Conservation (phyloP, 2,113 vertebrate genomes). For the Rhipidura dahli region DNA sequence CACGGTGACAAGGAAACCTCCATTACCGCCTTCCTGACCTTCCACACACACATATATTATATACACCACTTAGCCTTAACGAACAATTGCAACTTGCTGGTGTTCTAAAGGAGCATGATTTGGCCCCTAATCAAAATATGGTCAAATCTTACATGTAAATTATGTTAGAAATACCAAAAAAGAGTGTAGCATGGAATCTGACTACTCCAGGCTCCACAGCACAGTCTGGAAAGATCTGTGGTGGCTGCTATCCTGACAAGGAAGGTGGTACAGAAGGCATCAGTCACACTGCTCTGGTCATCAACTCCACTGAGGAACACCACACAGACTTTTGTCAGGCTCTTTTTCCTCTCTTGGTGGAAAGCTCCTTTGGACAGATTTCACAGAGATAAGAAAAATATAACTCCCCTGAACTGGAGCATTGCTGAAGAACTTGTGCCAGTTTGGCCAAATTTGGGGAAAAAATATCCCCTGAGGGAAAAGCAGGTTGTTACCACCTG, state of each 20-base stretch:
- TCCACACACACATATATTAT: rapidly evolving
- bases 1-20: background rate
- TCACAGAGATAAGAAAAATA: background rate
- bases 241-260: background rate
- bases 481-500: too few relatives aligned
- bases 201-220: background rate
- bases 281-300: background rate
- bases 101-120: background rate
- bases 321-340: background rate
- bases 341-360: background rate
- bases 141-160: background rate
- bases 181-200: background rate
- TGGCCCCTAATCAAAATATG: background rate
- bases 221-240: background rate
- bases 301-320: background rate
- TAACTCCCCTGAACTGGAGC: background rate
- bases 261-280: background rate
- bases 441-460: too few relatives aligned
- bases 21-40: background rate
- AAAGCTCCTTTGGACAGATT: background rate
- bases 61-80: background rate
- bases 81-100: background rate
- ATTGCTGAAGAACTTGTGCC: background rate
- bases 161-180: background rate
- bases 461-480: too few relatives aligned